Conservation (phyloP, 2,888 invertebrate genomes). For the Mesoligia furuncula region DNA sequence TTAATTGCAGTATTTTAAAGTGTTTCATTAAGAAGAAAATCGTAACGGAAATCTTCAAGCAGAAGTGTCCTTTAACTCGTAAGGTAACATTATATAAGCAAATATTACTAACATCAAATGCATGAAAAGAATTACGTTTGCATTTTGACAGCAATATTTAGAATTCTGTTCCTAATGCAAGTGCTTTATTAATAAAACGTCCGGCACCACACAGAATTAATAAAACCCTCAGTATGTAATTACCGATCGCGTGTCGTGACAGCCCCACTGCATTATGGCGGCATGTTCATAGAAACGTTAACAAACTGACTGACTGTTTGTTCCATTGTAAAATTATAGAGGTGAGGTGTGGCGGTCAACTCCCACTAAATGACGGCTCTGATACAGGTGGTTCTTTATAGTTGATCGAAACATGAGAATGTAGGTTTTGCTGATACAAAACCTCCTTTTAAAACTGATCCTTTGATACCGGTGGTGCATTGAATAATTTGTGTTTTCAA, state of each 20-base stretch:
- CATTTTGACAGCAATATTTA: conserved; percentile 7
- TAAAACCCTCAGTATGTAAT: conserved; percentile 16
- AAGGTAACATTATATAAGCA: not conserved
- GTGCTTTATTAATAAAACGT: conserved; percentile 30
- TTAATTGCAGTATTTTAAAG: conserved; percentile 7
- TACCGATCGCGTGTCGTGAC: conserved; percentile 46
- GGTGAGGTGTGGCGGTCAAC: not conserved
- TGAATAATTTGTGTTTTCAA: not conserved
- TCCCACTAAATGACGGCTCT: not conserved
- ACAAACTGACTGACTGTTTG: conserved; percentile 22
- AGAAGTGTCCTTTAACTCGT: not conserved
- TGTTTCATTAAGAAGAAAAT: not conserved
- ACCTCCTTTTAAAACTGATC: not conserved
- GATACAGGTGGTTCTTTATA: conserved; percentile 15
- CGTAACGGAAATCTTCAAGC: not conserved
- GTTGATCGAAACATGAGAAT: not conserved
- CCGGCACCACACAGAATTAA: no score
- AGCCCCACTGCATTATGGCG: conserved; percentile 35
- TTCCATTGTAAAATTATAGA: conserved; percentile 26
- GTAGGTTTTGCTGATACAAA: not conserved
- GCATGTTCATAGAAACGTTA: conserved; percentile 40
- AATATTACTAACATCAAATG: conserved; percentile 3
- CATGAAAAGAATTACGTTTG: not conserved
- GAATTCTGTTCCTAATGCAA: not conserved
- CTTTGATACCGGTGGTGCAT: not conserved